Conservation (phyloP, 2,888 invertebrate genomes). For the Epistrophe grossulariae region DNA sequence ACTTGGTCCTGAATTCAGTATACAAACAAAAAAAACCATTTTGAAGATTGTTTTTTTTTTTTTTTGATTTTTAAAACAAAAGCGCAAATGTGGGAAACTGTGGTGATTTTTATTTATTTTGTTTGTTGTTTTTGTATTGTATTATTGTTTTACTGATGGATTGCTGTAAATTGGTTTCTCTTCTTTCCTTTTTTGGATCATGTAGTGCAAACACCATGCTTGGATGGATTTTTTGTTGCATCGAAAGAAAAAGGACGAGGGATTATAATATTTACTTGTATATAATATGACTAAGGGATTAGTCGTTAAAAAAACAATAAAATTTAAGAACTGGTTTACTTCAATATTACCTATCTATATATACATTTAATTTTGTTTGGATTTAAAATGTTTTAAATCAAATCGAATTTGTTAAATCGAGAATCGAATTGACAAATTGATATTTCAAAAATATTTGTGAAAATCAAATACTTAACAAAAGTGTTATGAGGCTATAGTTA, state of each 20-base stretch:
- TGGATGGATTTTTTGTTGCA: conserved; percentile 42
- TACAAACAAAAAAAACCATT: conserved; percentile 26
- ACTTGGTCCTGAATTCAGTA: neutral
- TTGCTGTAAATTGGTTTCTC: conserved; percentile 42
- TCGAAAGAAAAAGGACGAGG: neutral
- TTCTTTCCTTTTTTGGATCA: conserved; percentile 26
- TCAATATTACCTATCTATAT: too few relatives aligned
- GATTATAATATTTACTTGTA: conserved; percentile 2
- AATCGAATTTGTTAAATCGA: too few relatives aligned
- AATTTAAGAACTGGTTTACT: neutral
- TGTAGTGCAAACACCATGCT: neutral
- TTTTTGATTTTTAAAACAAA: neutral
- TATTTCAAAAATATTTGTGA: too few relatives aligned
- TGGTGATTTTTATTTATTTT: conserved; percentile 20
- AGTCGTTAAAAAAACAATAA: neutral
- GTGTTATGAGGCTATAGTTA: too few relatives aligned
- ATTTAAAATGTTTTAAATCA: too few relatives aligned
- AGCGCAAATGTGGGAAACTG: conserved; percentile 35
- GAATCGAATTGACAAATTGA: too few relatives aligned
- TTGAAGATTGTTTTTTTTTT: conserved; percentile 45
- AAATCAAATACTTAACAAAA: too few relatives aligned
- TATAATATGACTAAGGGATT: neutral
- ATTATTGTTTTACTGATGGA: conserved; percentile 58
- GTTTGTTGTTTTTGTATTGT: too few relatives aligned
- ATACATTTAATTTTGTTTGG: too few relatives aligned